Conservation (phyloP, 2,113 vertebrate genomes). For the Erythrocercus mccallii region DNA sequence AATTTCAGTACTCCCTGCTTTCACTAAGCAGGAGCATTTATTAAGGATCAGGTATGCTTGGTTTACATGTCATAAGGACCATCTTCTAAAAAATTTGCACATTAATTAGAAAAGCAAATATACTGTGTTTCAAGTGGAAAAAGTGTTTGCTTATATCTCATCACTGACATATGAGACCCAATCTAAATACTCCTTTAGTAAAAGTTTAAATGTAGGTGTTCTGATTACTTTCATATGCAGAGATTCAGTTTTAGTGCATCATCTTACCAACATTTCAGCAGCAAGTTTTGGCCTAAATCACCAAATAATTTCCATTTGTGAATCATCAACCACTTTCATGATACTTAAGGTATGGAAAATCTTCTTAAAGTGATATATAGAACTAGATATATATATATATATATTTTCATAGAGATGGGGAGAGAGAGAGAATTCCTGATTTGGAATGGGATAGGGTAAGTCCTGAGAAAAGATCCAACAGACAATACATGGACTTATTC, state of each 20-base stretch:
- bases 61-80: rapidly evolving
- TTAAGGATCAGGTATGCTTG: not conserved
- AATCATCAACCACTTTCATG: not conserved
- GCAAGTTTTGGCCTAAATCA: not conserved
- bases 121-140: not conserved
- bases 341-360: not conserved
- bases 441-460: not conserved
- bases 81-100: not conserved
- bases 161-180: not conserved
- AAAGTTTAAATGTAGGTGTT: not conserved
- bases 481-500: not conserved
- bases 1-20: not conserved
- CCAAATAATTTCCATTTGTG: not conserved
- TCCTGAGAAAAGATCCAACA: not conserved
- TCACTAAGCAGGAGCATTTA: not conserved
- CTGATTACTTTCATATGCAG: not conserved
- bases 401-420: too few relatives aligned
- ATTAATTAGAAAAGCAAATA: not conserved
- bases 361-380: not conserved
- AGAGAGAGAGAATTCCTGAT: not conserved
- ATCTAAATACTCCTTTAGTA: not conserved
- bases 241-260: not conserved
- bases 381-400: not conserved
- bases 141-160: not conserved
- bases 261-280: not conserved